A percentile compares a stretch with the other conserved stretches of the same genome.
These are phyloP conservation scores for Aegithalos caudatus DNA, from an alignment of 2,113 vertebrate species.

Conservation along the genomic window DNA sequence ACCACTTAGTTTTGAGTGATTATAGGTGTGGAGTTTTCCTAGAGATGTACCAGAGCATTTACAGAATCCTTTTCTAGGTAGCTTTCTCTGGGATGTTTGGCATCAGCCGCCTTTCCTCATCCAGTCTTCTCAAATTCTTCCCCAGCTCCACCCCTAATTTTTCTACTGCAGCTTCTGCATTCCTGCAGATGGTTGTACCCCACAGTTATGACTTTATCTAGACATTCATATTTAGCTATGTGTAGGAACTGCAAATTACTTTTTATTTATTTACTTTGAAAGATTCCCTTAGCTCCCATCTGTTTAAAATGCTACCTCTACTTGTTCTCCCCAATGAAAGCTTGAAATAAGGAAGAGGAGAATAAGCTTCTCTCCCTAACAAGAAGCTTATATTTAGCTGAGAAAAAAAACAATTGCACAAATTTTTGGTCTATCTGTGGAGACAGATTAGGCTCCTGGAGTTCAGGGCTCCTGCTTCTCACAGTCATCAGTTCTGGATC, in stretches of 20 bases:
- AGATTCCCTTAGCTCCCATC: constrained; percentile 7
- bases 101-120: background rate
- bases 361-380: background rate
- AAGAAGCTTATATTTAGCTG: constrained; percentile 1
- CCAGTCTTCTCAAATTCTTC: background rate
- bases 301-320: constrained; percentile 16
- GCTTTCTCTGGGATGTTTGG: background rate
- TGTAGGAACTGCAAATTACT: constrained; percentile 28
- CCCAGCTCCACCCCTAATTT: background rate
- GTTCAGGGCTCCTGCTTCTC: background rate
- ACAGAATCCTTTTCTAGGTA: background rate
- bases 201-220: background rate
- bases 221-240: background rate
- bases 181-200: background rate
- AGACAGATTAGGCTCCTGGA: background rate
- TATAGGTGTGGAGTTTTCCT: background rate
- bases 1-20: background rate
- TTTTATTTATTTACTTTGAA: constrained; percentile 45
- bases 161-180: background rate
- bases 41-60: background rate
- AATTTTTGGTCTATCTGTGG: background rate
- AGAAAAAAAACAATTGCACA: background rate
- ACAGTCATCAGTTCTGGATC: background rate
- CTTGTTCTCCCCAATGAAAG: background rate
- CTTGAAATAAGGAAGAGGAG: background rate